Evolutionary conservation across 2,113 vertebrate species (phyloP), one percentile per base, ranked within the genome.

Genomic region (Centropus bengalensis): DNA sequence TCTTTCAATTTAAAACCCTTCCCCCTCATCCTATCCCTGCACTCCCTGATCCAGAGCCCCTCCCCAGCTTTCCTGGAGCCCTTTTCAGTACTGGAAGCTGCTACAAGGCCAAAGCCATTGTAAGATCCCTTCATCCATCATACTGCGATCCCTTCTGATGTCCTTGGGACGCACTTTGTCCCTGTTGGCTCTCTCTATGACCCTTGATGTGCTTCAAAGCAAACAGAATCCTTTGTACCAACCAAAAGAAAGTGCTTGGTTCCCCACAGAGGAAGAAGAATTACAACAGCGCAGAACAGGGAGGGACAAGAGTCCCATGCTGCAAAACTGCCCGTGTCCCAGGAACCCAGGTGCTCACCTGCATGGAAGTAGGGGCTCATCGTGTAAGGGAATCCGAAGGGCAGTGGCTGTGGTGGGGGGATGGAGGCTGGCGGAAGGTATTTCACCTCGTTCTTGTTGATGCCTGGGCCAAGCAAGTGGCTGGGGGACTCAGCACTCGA

Each of bases 331-430:
- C 45, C 77, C 28, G 63, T 8, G 51, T 4, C 9, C 10, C 75
- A 7, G 81, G 49, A 26, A 62, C 67, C 60, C 63, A 6, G 0
- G 19, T 51, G 47, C 97, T 90, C 97, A 99, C 99, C 99, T 84
- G 98, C 98, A 20, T 99, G 99, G 94, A 99, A 98, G 95, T 98
- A 99, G 17, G 99, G 99, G 97, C 97, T 99, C 96, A 98, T 76
- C 0, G 97, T 90, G 82, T 99, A 99, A 1, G 99, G 99, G 81
- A 99, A 98, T 27, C 98, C 98, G 10, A 99, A 98, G 71, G 99
- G 99, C 97, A 99, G 97, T 1, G 98, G 97, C 94, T 99, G 99
- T 1, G 98, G 97, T 1, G 99, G 98, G 10, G 99, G 98, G 18
- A 99, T 56, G 95, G 98, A 80, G 97, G 98, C 75, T 0, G 98